Evolutionary conservation across 1,140 invertebrate genomes (phyloP).

Genomic region (Capitella teleta): DNA sequence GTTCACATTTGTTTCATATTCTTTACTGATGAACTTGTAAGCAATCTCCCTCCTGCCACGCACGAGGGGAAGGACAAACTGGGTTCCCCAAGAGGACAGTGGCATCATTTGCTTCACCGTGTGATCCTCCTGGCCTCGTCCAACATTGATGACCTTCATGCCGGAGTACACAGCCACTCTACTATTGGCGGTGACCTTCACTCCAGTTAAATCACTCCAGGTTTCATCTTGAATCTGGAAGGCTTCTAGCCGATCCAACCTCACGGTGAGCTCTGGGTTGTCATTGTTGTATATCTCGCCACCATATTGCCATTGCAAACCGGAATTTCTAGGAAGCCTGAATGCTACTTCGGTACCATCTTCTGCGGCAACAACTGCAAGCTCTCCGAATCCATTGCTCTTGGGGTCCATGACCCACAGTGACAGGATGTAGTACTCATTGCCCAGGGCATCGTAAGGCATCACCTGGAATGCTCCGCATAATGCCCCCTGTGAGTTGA

Average conservation of each 20-base stretch:
- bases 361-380: background rate
- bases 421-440: background rate
- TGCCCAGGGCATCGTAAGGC: background rate
- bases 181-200: background rate
- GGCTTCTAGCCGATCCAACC: constrained; percentile 5
- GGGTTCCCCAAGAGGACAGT: background rate
- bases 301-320: background rate
- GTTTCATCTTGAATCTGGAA: background rate
- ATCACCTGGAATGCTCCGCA: constrained; percentile 1
- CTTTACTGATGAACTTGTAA: no score
- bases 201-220: background rate
- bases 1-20: no score
- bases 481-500: background rate
- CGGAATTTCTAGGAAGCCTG: background rate
- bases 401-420: background rate
- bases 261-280: background rate
- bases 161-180: background rate
- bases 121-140: background rate
- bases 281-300: background rate
- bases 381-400: background rate
- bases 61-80: no score
- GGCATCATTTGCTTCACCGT: background rate
- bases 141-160: background rate
- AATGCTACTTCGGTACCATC: background rate
- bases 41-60: no score